Conservation (phyloP, 1,140 invertebrate genomes). For the Leptinotarsa defecta region DNA sequence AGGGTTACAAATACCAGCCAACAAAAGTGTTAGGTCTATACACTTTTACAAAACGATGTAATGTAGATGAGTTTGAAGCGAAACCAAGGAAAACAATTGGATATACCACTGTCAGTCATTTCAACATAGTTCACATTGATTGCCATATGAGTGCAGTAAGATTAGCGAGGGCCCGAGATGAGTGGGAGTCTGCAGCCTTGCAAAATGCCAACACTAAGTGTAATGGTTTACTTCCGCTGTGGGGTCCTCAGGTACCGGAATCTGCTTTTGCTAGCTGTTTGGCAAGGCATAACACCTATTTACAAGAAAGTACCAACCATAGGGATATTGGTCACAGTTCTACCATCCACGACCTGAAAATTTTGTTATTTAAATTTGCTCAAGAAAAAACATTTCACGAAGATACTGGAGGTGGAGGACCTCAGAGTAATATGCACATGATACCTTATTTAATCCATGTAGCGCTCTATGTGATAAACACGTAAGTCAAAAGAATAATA, state of each 20-base stretch:
- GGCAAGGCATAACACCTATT: constrained; percentile 84
- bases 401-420: constrained; percentile 94
- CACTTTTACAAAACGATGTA: constrained; percentile 94
- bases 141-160: constrained; percentile 96
- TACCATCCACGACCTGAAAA: constrained; percentile 92
- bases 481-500: constrained; percentile 64
- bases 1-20: constrained; percentile 95
- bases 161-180: constrained; percentile 77
- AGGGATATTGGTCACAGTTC: constrained; percentile 87
- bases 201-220: constrained; percentile 98
- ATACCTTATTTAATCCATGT: constrained; percentile 94
- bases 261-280: constrained; percentile 92
- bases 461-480: constrained; percentile 93
- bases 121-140: constrained; percentile 97
- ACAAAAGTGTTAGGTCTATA: constrained; percentile 93
- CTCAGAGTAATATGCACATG: constrained; percentile 96
- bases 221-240: constrained; percentile 93
- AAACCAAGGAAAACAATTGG: constrained; percentile 82
- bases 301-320: constrained; percentile 84
- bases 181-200: constrained; percentile 96
- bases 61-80: constrained; percentile 91
- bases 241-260: constrained; percentile 95
- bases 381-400: constrained; percentile 95
- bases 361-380: constrained; percentile 87
- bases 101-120: constrained; percentile 95